A percentile compares a stretch with the other conserved stretches of the same genome.
Conservation (phyloP, 64 coral and sea anemone species). For the Pachyseris speciosa region DNA sequence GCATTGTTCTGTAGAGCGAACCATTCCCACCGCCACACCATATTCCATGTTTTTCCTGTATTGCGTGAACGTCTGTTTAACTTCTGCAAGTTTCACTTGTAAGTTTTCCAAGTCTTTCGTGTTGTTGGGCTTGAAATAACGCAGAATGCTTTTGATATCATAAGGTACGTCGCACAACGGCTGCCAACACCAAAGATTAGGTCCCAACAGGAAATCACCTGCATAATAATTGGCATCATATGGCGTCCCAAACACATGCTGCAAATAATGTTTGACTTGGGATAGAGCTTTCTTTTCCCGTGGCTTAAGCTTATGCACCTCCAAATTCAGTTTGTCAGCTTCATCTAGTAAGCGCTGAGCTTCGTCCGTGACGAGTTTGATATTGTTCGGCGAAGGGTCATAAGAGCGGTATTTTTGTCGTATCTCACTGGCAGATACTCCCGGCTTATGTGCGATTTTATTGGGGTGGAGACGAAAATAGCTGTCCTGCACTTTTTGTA, state of each 20-base stretch:
- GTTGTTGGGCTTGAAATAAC: conserved; percentile 48
- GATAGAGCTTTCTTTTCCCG: conserved; percentile 84
- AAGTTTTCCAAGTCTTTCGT: conserved; percentile 66
- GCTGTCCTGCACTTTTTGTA: conserved; percentile 84
- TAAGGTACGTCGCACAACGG: conserved; percentile 35
- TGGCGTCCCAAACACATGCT: conserved; percentile 73
- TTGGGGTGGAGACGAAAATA: conserved; percentile 80
- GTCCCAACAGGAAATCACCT: conserved; percentile 84
- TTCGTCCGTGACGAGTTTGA: conserved; percentile 76
- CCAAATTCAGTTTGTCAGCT: conserved; percentile 52
- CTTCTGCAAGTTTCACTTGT: conserved; percentile 30
- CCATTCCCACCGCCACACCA: conserved; percentile 76
- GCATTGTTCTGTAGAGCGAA: conserved; percentile 74
- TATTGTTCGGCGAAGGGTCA: conserved; percentile 71
- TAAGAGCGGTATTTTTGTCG: conserved; percentile 71
- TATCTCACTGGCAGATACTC: conserved; percentile 42
- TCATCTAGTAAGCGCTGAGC: conserved; percentile 65
- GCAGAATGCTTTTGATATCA: conserved; percentile 14
- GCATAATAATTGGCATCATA: conserved; percentile 85
- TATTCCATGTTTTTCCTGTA: conserved; percentile 72
- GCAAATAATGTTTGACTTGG: conserved; percentile 84
- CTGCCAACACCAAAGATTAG: conserved; percentile 91
- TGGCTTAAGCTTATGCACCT: conserved; percentile 68
- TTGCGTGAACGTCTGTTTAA: conserved; percentile 53
- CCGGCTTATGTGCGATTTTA: conserved; percentile 26